Evolutionary conservation across 1,140 invertebrate species (phyloP), one percentile per base, ranked within the genome.

Genomic region (Drosophila punjabiensis): DNA sequence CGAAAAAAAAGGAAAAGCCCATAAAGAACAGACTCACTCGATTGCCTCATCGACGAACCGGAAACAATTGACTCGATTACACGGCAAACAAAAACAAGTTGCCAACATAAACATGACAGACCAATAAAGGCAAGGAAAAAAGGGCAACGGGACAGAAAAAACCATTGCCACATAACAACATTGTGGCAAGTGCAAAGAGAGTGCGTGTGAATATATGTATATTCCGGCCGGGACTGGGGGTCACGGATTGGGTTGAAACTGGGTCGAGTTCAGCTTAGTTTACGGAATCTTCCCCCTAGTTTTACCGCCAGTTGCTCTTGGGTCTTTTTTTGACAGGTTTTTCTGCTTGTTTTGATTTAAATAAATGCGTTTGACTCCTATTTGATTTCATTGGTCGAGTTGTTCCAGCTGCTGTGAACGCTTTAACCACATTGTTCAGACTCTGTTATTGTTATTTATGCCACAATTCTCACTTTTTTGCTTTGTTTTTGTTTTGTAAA

Each of bases 1-100:
- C n/a, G n/a, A 55, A 39, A 71, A 41, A 77, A 67, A 28, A 52
- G 45, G 47, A 82, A 77, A 52, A 63, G 35, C 55, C 68, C 81
- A 88, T 91, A 91, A 91, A 90, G 67, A 91, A 75, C 73, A 79
- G 81, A 91, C 81, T 85, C 88, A 91, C 75, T 88, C 89, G 84
- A 91, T 91, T 91, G 88, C 88, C 88, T 79, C 84, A 84, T 91
- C 88, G 81, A 63, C 76, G 81, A 76, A 91, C 63, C 84, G 88
- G 84, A 91, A 91, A 91, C 88, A 91, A 91, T 91, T 91, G 88
- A 91, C 89, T 91, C 89, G 89, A 91, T 85, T 91, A 91, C 89
- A 84, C 37, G 66, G 73, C 69, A 82, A 83, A 74, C 79, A 90
- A 70, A 78, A 81, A 80, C 83, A 86, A 83, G 48, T 69, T 86